phyloP scores from a whole-genome alignment of 2,888 invertebrate genomes.

The Priocnemis perturbator region DNA sequence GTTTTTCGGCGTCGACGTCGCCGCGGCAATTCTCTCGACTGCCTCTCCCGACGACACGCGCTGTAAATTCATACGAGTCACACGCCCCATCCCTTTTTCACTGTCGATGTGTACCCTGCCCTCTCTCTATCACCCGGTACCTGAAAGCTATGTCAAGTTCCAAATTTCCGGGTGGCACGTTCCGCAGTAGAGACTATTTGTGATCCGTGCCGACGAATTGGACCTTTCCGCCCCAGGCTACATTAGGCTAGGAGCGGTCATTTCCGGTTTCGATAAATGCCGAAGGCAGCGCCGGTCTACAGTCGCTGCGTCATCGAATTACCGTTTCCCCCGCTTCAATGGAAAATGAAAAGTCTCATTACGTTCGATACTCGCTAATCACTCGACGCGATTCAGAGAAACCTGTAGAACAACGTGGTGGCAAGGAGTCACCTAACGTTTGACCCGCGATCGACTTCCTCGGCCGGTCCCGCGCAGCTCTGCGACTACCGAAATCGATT shows the following conservation, averaged over 20 bases:
- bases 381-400: too few species aligned
- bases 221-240: conserved; percentile 66
- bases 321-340: neutral
- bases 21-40: neutral
- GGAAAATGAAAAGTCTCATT: neutral
- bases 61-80: conserved; percentile 4
- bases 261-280: conserved; percentile 65
- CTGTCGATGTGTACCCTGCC: conserved; percentile 30
- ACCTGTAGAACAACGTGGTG: neutral
- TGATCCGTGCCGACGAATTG: conserved; percentile 68
- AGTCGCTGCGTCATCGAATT: conserved; percentile 17
- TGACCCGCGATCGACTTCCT: conserved; percentile 32
- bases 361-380: neutral
- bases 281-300: conserved; percentile 41
- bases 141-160: conserved; percentile 57
- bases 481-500: conserved; percentile 5
- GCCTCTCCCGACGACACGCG: neutral
- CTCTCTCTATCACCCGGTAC: conserved; percentile 5
- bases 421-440: conserved; percentile 28
- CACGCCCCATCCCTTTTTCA: conserved; percentile 41
- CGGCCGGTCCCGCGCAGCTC: neutral
- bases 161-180: conserved; percentile 64
- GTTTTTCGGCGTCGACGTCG: conserved; percentile 14
- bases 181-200: conserved; percentile 54
- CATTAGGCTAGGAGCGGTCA: conserved; percentile 58